phyloP scores from a whole-genome alignment of 2,888 invertebrate species.

The Luperina testacea region DNA sequence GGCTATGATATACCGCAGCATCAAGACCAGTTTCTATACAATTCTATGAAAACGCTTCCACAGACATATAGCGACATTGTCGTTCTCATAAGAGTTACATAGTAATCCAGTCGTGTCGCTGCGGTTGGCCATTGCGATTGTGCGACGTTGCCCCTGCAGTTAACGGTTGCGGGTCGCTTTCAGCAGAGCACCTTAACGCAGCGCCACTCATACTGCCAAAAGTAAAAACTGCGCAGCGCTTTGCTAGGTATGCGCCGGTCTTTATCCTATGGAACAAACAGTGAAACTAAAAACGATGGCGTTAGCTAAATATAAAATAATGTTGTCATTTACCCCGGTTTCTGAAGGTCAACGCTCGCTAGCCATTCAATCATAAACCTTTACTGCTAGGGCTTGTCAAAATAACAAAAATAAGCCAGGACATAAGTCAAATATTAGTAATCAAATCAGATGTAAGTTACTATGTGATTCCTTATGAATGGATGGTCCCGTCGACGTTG shows the following conservation, averaged over 20 bases:
- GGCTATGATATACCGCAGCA: no score
- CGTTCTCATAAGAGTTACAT: not conserved
- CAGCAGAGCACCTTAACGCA: not conserved
- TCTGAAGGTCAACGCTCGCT: not conserved
- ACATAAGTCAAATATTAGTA: no score
- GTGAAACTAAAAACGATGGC: not conserved
- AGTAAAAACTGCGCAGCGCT: not conserved
- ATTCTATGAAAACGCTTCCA: not conserved
- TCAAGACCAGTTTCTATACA: not conserved
- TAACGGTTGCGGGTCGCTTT: not conserved
- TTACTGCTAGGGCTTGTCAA: no score
- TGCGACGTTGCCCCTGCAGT: not conserved
- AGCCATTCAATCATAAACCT: conserved; percentile 1
- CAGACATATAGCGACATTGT: not conserved
- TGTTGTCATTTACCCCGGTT: not conserved
- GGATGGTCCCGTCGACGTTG: not conserved
- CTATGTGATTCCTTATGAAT: not conserved
- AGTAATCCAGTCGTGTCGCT: not conserved
- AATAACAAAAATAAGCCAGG: no score
- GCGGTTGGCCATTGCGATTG: not conserved
- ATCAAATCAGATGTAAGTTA: not conserved
- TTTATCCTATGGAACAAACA: not conserved
- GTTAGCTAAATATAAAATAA: not conserved
- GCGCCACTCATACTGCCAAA: not conserved
- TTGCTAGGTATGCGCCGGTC: not conserved